Percentiles rank a stretch among this genome's conserved stretches.
Conservation (phyloP, 2,113 vertebrate genomes). For the Cololabis saira region DNA sequence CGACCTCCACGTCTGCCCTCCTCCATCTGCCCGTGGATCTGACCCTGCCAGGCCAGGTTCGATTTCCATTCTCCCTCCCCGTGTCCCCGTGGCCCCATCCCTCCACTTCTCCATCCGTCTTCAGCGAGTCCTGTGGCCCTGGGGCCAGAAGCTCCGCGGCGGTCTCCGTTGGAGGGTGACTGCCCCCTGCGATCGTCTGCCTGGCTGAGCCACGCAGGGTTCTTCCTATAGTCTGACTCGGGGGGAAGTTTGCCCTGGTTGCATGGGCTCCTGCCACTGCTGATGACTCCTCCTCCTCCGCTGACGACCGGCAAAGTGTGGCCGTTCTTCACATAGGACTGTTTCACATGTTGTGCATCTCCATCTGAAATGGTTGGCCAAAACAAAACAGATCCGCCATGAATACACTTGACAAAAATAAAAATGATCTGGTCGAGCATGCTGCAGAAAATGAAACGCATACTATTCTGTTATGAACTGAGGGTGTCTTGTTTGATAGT, state of each 20-base stretch:
- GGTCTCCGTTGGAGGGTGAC: conserved; percentile 67
- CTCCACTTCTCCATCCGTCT: conserved; percentile 60
- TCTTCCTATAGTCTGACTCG: conserved; percentile 80
- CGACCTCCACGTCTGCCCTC: conserved; percentile 69
- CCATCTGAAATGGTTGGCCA: conserved; percentile 50
- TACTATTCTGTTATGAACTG: too few relatives aligned
- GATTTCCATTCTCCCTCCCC: conserved; percentile 74
- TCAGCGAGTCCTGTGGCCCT: conserved; percentile 63
- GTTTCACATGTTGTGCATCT: conserved; percentile 83
- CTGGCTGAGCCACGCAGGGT: conserved; percentile 80
- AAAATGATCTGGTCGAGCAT: not conserved
- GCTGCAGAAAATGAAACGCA: too few relatives aligned
- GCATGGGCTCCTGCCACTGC: conserved; percentile 68
- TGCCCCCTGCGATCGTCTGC: conserved; percentile 80
- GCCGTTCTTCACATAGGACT: conserved; percentile 89
- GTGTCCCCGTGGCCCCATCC: conserved; percentile 55
- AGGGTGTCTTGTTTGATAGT: too few relatives aligned
- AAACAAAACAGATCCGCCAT: not conserved
- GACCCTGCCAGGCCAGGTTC: conserved; percentile 72
- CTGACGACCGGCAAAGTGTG: conserved; percentile 84
- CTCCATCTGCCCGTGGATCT: conserved; percentile 65
- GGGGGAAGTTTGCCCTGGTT: conserved; percentile 72
- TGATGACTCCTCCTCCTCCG: conserved; percentile 47
- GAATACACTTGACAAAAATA: too few relatives aligned
- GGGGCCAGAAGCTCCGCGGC: conserved; percentile 44